Conservation (phyloP, 2,113 vertebrate species). For the Macheiramphus alcinus region DNA sequence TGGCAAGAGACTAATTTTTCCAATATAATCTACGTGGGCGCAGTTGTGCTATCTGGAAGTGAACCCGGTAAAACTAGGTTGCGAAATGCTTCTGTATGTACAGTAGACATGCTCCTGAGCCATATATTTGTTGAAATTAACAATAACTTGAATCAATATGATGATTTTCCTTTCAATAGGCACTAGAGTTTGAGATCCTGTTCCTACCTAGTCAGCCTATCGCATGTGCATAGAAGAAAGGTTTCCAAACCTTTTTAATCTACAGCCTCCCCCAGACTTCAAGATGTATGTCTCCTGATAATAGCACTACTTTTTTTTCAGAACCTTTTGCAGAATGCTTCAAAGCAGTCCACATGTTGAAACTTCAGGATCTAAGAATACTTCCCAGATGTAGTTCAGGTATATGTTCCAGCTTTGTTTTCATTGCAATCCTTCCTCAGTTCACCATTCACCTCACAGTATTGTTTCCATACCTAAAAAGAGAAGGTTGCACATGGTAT, state of each 20-base stretch:
- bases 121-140: background rate
- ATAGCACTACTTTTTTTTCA: background rate
- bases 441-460: background rate
- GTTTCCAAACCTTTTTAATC: background rate
- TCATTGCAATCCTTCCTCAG: background rate
- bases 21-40: background rate
- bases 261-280: background rate
- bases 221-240: accelerated
- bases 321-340: background rate
- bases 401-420: background rate
- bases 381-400: background rate
- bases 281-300: background rate
- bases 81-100: background rate
- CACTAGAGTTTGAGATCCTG: background rate
- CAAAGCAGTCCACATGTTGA: background rate
- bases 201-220: background rate
- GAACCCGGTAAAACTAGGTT: background rate
- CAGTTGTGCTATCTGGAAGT: background rate
- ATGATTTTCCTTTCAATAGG: background rate
- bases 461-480: background rate
- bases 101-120: background rate
- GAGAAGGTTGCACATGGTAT: background rate
- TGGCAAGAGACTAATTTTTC: background rate
- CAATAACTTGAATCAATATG: background rate
- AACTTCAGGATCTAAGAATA: background rate